Evolutionary conservation across 2,888 invertebrate genomes (phyloP), one percentile per base, ranked within the genome.

Genomic region (Scaeva pyrastri): DNA sequence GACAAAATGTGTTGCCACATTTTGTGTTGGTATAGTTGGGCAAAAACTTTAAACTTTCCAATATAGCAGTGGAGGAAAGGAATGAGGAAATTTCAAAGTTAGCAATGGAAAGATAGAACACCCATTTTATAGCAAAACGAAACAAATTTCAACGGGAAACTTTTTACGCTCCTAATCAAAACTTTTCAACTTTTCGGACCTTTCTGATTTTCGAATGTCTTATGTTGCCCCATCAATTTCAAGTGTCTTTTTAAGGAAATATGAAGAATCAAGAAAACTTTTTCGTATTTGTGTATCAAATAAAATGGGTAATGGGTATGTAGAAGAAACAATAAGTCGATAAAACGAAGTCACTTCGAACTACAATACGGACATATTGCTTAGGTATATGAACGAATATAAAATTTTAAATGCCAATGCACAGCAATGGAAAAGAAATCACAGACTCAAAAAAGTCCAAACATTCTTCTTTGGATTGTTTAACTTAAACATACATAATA

Each of bases 1-100:
- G 56, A 43, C 71, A 71, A 50, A 50, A 56, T 71, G 45, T 71
- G 43, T 71, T 71, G 71, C 56, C 56, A 71, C 56, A 52, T 60
- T 21, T 4, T 60, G 11, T 21, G 11, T 21, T n/a, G 10, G 50
- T 23, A 50, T 52, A 26, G 43, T 52, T 68, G 36, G 56, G 56
- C 19, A 26, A 58, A 60, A 71, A 71, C 43, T 71, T 71, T 56
- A 56, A 71, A 71, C 55, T 71, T 16, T 71, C 16, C 1, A 41
- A 31, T 31, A 31, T 5, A 5, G 12, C 12, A 52, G 12, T 12
- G 16, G 12, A 41, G 10, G 16, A n/a, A n/a, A n/a, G n/a, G n/a
- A n/a, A n/a, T n/a, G n/a, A n/a, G n/a, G n/a, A 14, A 66, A 45
- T 23, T 43, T 60, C 8, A 31, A 26, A 36, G 21, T 50, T 48